Conservation (phyloP, 2,113 vertebrate genomes). For the Dunckerocampus dactyliophorus region DNA sequence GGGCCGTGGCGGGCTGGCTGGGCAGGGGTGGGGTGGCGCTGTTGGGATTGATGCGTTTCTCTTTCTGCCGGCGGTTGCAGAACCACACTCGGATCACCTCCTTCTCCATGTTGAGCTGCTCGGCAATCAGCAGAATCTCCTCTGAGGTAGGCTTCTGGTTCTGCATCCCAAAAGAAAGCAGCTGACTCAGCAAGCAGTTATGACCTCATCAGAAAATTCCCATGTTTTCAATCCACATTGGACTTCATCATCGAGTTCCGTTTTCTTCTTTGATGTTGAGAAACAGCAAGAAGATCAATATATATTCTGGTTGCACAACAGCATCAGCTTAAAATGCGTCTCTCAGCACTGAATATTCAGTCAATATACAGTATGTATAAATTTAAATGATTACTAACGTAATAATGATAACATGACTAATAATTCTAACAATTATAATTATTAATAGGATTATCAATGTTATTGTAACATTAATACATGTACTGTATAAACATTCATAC, state of each 20-base stretch:
- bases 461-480: too few relatives aligned
- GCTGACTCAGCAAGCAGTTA: neutral
- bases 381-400: too few relatives aligned
- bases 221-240: neutral
- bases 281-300: neutral
- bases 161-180: slow-evolving; percentile 49
- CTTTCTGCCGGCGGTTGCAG: slow-evolving; percentile 91
- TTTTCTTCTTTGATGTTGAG: too few relatives aligned
- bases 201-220: neutral
- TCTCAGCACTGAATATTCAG: too few relatives aligned
- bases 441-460: too few relatives aligned
- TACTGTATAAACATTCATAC: too few relatives aligned
- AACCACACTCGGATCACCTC: slow-evolving; percentile 93
- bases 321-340: too few relatives aligned
- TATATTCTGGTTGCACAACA: too few relatives aligned
- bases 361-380: too few relatives aligned
- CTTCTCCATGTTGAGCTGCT: slow-evolving; percentile 92
- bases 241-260: neutral
- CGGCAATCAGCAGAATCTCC: slow-evolving; percentile 86
- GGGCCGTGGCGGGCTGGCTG: slow-evolving; percentile 70
- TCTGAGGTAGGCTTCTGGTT: slow-evolving; percentile 96
- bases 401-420: too few relatives aligned
- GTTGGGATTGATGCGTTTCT: slow-evolving; percentile 88
- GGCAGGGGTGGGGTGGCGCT: slow-evolving; percentile 82
- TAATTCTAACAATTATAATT: too few relatives aligned